Evolutionary conservation across 2,888 invertebrate genomes (phyloP), one percentile per base, ranked within the genome.

Genomic region (Sinhomidia bicolor): DNA sequence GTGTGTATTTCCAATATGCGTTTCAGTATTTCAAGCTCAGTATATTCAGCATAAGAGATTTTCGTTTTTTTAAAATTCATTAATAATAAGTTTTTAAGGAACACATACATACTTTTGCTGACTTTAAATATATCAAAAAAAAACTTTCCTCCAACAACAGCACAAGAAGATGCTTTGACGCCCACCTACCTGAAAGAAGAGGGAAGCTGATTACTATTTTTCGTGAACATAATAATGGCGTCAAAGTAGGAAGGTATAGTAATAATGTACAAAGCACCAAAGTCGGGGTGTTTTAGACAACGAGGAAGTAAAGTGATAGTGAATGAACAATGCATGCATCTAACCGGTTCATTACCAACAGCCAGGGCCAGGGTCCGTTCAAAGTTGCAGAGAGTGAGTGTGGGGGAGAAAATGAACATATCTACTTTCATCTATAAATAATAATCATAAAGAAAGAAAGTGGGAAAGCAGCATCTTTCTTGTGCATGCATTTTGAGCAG

Each of bases 351-450:
- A 78, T 54, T 57, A 54, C 32, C 78, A 14, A 78, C n/a, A n/a
- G n/a, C n/a, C n/a, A n/a, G n/a, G n/a, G n/a, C n/a, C n/a, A n/a
- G n/a, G 17, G 54, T 54, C 32, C 57, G 17, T 54, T 51, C 54
- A 20, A 26, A 23, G 26, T 47, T 47, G 2, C 26, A n/a, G n/a
- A n/a, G n/a, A n/a, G 26, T 17, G 17, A 26, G 7, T 51, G 51
- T 29, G 20, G 9, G 20, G 78, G 57, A 17, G 17, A 57, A 14
- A 74, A 83, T 68, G 65, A 89, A 62, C 29, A 65, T 44, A n/a
- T 47, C 10, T 14, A 74, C 74, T 79, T 65, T 79, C 85, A 29
- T 81, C 65, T 81, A 81, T 81, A 81, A 81, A 81, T 81, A 81
- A 65, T 78, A 26, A 74, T 29, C 62, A 71, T 47, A 74, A 1